Evolutionary conservation across 2,113 vertebrate genomes (phyloP), one percentile per base, ranked within the genome.

Genomic region (Chamaea fasciata): DNA sequence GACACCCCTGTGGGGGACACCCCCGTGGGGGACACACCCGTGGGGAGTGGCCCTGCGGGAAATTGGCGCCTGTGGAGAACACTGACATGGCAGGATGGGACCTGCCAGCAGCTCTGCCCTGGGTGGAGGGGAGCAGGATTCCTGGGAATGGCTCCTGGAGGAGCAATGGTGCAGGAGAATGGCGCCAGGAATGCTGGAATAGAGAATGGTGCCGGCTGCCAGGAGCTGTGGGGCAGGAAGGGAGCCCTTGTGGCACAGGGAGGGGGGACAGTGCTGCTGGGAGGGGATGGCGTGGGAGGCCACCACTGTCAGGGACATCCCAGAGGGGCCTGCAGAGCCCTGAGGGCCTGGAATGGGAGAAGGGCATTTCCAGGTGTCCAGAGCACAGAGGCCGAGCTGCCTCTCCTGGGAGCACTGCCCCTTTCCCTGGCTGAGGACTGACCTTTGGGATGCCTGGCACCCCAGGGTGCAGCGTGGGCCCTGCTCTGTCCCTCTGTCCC

Each of bases 251-350:
- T 5, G 7, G 11, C 27, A 8, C 2, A 3, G 56, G 33, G 47
- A 74, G 27, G 6, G 21, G 47, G 52, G 52, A 28, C 28, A 13
- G 47, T 18, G 47, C 23, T 75, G 60, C 39, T 68, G 68, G n/a
- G 13, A 39, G 31, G 13, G 6, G 74, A 15, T 65, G 35, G 9
- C n/a, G 0, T 7, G 39, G 49, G 22, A n/a, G 46, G 41, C 70
- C 70, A 41, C 10, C 4, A 1, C 11, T 0, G 0, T 27, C 49
- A 83, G 50, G 55, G 62, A 7, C 50, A 15, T 57, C n/a, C 46
- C 79, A 26, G 60, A 56, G 35, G 20, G 33, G 9, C 53, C 35
- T 81, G 59, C 39, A 83, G 94, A 69, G 19, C 19, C 19, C 47
- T 30, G 37, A 56, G 83, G 28, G 56, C 30, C 28, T 0, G 0